A percentile compares a stretch with the other conserved stretches of the same genome.
Conservation (phyloP, 2,797 vertebrate species). For the Neomorphus geoffroyi region DNA sequence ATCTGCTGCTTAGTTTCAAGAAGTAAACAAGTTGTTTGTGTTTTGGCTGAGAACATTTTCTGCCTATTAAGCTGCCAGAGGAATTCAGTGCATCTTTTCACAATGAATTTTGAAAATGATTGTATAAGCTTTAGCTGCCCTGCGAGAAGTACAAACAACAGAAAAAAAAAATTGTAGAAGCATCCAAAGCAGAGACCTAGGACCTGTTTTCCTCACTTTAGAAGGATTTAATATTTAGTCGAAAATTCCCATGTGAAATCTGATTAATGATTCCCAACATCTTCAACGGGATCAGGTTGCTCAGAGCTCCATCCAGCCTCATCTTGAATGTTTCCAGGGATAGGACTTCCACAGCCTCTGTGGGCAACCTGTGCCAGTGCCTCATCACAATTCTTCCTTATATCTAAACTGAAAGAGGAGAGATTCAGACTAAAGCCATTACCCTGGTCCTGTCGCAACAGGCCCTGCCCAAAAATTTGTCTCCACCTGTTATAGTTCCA, state of each 20-base stretch:
- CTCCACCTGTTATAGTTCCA: no score
- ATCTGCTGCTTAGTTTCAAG: not conserved
- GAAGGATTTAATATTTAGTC: not conserved
- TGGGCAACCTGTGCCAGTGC: no score
- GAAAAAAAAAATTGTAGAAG: not conserved
- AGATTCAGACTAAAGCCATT: no score
- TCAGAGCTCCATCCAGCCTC: no score
- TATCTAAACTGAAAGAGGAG: no score
- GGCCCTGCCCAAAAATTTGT: no score
- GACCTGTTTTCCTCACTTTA: not conserved
- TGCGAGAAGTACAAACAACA: not conserved
- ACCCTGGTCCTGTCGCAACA: no score
- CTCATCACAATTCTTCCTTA: no score
- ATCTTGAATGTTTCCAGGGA: no score
- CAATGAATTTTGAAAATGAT: not conserved
- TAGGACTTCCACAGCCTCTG: no score
- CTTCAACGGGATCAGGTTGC: no score
- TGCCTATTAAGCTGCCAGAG: not conserved
- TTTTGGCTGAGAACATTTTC: not conserved
- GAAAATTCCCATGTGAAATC: not conserved
- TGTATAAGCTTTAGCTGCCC: not conserved
- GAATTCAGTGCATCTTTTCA: not conserved
- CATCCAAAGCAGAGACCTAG: not conserved
- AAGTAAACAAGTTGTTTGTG: not conserved
- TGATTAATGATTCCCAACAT: not conserved